These are phyloP conservation scores for Rugalucina vietnamica DNA, from an alignment of 2,888 invertebrate species.

Conservation along the genomic window DNA sequence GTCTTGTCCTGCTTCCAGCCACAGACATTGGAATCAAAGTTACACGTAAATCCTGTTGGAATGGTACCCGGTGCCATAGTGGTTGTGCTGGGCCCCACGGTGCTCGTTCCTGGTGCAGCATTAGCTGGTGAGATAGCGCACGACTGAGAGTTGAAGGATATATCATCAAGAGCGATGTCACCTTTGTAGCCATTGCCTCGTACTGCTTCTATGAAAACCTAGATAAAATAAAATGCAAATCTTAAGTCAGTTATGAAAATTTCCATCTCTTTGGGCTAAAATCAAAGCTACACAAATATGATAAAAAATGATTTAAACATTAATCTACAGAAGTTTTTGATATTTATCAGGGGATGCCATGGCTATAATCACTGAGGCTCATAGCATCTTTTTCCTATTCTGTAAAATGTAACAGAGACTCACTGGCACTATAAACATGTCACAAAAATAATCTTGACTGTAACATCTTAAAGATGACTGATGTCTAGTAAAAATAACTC, in stretches of 20 bases:
- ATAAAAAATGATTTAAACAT: no score
- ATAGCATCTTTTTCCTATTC: no score
- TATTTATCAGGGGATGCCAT: no score
- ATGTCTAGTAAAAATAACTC: no score
- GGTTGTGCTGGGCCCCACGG: slow-evolving; percentile 35
- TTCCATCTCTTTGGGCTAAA: no score
- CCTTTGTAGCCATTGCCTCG: slow-evolving; percentile 71
- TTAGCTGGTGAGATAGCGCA: slow-evolving; percentile 61
- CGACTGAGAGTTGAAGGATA: slow-evolving; percentile 59
- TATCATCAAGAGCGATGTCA: slow-evolving; percentile 76
- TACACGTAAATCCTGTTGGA: slow-evolving; percentile 73
- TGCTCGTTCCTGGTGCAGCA: slow-evolving; percentile 54
- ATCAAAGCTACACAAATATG: no score
- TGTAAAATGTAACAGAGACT: no score
- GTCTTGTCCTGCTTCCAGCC: slow-evolving; percentile 74
- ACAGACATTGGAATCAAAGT: slow-evolving; percentile 76
- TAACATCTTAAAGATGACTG: no score
- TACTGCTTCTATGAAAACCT: slow-evolving; percentile 70
- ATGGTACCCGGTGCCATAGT: slow-evolving; percentile 49
- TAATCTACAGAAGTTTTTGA: no score
- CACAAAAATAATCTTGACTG: not conserved
- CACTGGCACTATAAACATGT: not conserved
- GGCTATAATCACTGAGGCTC: no score
- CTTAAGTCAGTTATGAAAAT: no score
- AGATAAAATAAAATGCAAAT: slow-evolving; percentile 5